Evolutionary conservation across 2,797 vertebrate species (phyloP).

Genomic region (Sebastes itinus): DNA sequence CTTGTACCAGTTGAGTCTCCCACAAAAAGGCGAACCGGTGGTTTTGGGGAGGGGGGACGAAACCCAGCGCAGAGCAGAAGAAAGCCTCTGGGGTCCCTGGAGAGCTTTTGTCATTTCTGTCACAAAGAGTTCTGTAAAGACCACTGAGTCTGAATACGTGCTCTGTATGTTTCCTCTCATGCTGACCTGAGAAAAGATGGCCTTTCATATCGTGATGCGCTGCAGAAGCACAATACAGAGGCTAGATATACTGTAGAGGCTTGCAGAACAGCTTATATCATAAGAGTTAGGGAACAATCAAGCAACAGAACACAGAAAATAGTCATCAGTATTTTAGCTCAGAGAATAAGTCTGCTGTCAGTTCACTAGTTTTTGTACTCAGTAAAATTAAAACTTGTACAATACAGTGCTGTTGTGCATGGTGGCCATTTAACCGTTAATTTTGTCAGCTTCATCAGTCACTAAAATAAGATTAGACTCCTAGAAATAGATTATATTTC

Average conservation of each 20-base stretch:
- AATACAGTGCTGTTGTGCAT: slow-evolving; percentile 7
- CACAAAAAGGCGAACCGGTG: slow-evolving; percentile 9
- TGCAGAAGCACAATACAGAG: slow-evolving; percentile 23
- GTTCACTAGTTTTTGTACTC: slow-evolving; percentile 32
- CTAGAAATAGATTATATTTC: no score
- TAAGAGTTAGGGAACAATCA: slow-evolving; percentile 11
- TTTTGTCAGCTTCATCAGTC: slow-evolving; percentile 22
- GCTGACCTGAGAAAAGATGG: slow-evolving; percentile 33
- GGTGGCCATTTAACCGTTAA: background rate
- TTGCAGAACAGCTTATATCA: background rate
- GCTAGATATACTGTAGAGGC: background rate
- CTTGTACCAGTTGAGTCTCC: slow-evolving; percentile 32
- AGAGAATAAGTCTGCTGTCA: slow-evolving; percentile 24
- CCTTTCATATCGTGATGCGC: slow-evolving; percentile 14
- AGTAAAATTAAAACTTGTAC: slow-evolving; percentile 13
- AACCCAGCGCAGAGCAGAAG: slow-evolving; percentile 22
- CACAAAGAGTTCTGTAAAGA: slow-evolving; percentile 52
- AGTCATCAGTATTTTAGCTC: slow-evolving; percentile 24
- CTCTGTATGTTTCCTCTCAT: slow-evolving; percentile 42
- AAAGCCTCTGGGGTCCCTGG: slow-evolving; percentile 32
- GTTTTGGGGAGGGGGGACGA: slow-evolving; percentile 13
- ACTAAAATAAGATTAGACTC: background rate
- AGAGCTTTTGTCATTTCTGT: slow-evolving; percentile 61
- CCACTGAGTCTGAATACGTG: slow-evolving; percentile 49
- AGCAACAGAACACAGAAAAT: slow-evolving; percentile 11